Evolutionary conservation across 2,113 vertebrate species (phyloP), one percentile per base, ranked within the genome.

Genomic region (Hystrix brachyura): DNA sequence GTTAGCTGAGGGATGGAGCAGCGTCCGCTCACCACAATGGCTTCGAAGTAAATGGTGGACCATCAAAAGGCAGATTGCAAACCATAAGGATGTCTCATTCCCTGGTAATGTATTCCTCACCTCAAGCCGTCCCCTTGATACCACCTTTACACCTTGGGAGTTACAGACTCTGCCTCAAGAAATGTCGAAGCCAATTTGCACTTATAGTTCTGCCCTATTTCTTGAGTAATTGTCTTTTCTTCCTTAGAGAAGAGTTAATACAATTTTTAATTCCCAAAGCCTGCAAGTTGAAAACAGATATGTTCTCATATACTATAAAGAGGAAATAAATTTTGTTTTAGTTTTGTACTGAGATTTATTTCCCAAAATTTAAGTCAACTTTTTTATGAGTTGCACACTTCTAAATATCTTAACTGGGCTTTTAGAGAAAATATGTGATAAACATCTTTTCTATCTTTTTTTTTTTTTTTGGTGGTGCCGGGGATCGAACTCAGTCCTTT

Each of bases 1-100:
- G 14, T 98, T 99, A 46, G 99, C 99, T 0, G 99, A 99, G 82
- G 99, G 99, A 72, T 99, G 99, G 99, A 99, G 99, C 97, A 99
- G 99, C 88, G 99, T 99, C 59, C 99, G 99, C 32, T 99, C 99
- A 57, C 99, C 99, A 3, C 99, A 99, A 91, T 99, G 99, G 99
- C 99, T 99, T 85, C 99, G 99, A 64, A 99, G 99, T 94, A 99
- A 99, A 99, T 99, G 99, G 99, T 99, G 99, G 99, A 99, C 99
- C 97, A 99, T 99, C 98, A 99, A 99, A 99, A 99, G 99, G 96
- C 99, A 99, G 98, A 99, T 99, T 85, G 98, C 99, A 98, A 99
- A 99, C 98, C 99, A 99, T 99, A 99, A 99, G 98, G 99, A 99
- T 62, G 99, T 99, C 96, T 99, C 99, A 0, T 99, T 99, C 97